Percentiles rank a stretch among this genome's conserved stretches.
Conservation (phyloP, 2,113 vertebrate genomes). For the Felis chaus region DNA sequence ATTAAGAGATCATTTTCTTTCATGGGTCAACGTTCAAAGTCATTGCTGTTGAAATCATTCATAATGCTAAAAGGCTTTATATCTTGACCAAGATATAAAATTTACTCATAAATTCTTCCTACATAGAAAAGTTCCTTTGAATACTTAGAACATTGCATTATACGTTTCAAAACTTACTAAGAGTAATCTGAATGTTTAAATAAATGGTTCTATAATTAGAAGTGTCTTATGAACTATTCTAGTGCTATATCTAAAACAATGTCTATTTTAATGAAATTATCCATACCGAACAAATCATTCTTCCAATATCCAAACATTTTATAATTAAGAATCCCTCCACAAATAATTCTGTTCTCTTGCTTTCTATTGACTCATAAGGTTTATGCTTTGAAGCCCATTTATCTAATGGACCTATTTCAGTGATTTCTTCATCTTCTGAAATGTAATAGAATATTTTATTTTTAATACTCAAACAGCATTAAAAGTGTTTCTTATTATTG, state of each 20-base stretch:
- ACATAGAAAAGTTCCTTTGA: background rate
- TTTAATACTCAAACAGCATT: background rate
- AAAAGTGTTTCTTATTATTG: background rate
- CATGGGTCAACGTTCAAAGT: background rate
- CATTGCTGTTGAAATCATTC: background rate
- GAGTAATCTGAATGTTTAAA: background rate
- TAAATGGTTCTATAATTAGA: background rate
- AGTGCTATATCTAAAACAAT: background rate
- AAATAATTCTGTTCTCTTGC: background rate
- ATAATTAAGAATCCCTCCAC: background rate
- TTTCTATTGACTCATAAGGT: background rate
- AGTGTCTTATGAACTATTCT: background rate
- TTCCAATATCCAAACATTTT: background rate
- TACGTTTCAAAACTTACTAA: background rate
- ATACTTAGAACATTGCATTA: background rate
- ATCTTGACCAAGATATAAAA: background rate
- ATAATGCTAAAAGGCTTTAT: no score
- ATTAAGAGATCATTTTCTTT: background rate
- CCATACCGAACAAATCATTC: background rate
- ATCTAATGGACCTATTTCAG: background rate
- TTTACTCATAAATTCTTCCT: background rate
- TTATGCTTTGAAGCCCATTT: background rate
- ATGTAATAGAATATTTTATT: background rate
- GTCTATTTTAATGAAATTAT: background rate
- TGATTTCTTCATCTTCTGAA: background rate